These are phyloP conservation scores for Eolophus roseicapilla DNA, from an alignment of 2,113 vertebrate species.

Conservation along the genomic window DNA sequence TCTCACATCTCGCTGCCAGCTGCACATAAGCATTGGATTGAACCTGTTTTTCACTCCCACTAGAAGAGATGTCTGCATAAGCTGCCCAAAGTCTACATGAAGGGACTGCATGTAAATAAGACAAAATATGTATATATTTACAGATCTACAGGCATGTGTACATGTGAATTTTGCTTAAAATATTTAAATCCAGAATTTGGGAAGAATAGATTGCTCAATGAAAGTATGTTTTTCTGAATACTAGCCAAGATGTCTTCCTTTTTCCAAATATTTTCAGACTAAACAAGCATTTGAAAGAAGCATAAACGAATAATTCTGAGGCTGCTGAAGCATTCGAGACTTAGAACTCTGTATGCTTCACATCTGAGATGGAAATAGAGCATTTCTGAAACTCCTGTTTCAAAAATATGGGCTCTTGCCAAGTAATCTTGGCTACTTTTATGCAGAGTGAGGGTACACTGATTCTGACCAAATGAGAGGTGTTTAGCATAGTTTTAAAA, in stretches of 20 bases:
- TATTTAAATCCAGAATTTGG: neutral
- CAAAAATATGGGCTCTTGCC: neutral
- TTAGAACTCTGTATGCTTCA: neutral
- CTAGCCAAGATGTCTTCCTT: neutral
- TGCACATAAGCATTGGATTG: neutral
- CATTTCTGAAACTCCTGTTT: neutral
- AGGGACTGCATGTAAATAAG: neutral
- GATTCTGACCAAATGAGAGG: neutral
- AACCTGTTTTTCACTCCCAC: neutral
- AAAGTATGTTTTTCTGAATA: neutral
- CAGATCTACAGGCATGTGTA: neutral
- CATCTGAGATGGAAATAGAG: neutral
- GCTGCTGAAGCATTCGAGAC: neutral
- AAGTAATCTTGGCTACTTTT: neutral
- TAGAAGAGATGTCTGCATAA: neutral
- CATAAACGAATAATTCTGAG: neutral
- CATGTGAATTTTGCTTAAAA: neutral
- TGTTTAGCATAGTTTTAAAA: neutral
- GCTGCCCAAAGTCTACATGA: neutral
- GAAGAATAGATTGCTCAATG: neutral
- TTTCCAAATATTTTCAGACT: neutral
- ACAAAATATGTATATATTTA: neutral
- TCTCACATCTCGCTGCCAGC: neutral
- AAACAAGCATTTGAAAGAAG: neutral
- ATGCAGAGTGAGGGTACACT: rapidly evolving